Percentiles rank a stretch among this genome's conserved stretches.
These are phyloP conservation scores for Calameuta filiformis DNA, from an alignment of 2,888 invertebrate species.

Conservation along the genomic window DNA sequence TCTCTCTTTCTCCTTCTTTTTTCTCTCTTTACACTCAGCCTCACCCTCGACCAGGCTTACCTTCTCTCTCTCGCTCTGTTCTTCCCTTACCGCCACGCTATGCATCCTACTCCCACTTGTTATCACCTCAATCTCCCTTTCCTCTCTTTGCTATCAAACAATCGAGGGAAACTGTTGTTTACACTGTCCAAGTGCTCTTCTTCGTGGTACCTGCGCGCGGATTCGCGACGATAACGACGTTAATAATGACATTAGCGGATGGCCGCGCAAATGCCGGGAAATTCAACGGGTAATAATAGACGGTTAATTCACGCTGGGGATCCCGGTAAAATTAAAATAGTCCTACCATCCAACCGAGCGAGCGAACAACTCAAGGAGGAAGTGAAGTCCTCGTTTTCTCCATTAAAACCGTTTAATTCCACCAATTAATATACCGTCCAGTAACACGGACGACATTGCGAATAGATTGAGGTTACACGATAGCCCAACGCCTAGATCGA, in stretches of 20 bases:
- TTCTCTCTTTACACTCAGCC: conserved; percentile 40
- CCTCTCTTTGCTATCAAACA: conserved; percentile 20
- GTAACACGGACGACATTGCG: conserved; percentile 41
- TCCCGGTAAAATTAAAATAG: not conserved
- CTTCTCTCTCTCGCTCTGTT: conserved; percentile 16
- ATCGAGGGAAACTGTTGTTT: conserved; percentile 3
- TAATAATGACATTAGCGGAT: not conserved
- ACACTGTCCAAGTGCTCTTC: not conserved
- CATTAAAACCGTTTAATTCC: conserved; percentile 53
- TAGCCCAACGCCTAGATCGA: conserved; percentile 44
- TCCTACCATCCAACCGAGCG: not conserved
- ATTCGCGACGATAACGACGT: not conserved
- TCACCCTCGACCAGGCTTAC: conserved; percentile 23
- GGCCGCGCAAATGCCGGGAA: conserved; percentile 41
- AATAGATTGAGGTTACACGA: conserved; percentile 28
- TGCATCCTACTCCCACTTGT: conserved; percentile 16
- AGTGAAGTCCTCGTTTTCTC: conserved; percentile 7
- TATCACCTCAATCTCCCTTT: conserved; percentile 23
- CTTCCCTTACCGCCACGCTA: conserved; percentile 6
- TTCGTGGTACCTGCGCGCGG: not conserved
- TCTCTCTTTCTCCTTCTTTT: conserved; percentile 8
- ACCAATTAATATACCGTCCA: conserved; percentile 53
- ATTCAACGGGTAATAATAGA: conserved; percentile 36
- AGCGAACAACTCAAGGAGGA: not conserved
- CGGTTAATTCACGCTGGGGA: conserved; percentile 23